These are phyloP conservation scores for Netelia fuscicornis DNA, from an alignment of 2,888 invertebrate species.

Conservation along the genomic window DNA sequence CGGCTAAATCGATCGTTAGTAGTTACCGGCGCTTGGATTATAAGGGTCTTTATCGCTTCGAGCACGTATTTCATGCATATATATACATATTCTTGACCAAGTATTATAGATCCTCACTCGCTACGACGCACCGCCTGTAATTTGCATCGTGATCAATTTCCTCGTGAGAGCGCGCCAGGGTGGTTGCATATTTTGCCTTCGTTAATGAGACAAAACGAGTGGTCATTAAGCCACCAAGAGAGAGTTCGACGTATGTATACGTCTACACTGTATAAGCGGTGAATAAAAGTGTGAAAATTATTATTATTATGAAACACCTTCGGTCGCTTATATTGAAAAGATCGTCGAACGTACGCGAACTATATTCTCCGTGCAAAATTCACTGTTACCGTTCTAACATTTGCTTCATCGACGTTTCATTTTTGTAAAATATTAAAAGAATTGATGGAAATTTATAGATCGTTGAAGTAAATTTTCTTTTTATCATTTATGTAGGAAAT, in stretches of 20 bases:
- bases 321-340: background rate
- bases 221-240: conserved; percentile 48
- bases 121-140: conserved; percentile 62
- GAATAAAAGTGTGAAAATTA: background rate
- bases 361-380: background rate
- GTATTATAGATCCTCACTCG: conserved; percentile 41
- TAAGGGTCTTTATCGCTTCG: conserved; percentile 31
- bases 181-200: conserved; percentile 66
- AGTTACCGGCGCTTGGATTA: conserved; percentile 31
- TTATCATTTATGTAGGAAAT: background rate
- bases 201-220: conserved; percentile 65
- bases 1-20: conserved; percentile 65
- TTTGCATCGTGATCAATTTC: conserved; percentile 74
- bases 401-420: background rate
- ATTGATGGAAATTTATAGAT: too few species aligned
- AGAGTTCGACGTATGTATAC: conserved; percentile 2
- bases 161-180: conserved; percentile 14
- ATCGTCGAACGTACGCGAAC: background rate
- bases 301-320: background rate
- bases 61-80: conserved; percentile 23
- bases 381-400: background rate
- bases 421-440: background rate
- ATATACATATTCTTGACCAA: background rate
- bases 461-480: too few species aligned
- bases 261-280: background rate